Conservation (phyloP, 2,113 vertebrate genomes). For the Lophotis ruficrista region DNA sequence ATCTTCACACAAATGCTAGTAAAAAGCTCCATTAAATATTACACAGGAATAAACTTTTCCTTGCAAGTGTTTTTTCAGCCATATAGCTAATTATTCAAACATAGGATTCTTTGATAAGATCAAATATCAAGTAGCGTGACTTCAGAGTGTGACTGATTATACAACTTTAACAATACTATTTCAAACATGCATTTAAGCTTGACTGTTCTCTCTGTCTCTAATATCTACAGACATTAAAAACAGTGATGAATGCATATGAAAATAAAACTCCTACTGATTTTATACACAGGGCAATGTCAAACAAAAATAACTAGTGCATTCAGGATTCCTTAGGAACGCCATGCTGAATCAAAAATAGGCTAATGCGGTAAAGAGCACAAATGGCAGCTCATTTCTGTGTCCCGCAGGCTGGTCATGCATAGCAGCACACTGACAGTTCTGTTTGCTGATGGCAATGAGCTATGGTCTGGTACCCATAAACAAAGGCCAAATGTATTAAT, state of each 20-base stretch:
- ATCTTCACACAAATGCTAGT: background rate
- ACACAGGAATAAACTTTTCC: background rate
- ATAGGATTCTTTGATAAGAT: background rate
- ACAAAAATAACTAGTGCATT: background rate
- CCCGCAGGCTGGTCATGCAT: background rate
- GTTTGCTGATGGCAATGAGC: background rate
- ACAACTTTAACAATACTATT: background rate
- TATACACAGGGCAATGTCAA: background rate
- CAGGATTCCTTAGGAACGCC: background rate
- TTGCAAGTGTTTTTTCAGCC: background rate
- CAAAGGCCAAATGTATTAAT: background rate
- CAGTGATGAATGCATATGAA: background rate
- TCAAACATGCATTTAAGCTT: background rate
- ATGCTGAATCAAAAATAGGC: background rate
- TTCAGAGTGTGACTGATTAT: background rate
- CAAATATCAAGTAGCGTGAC: background rate
- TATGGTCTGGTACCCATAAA: background rate
- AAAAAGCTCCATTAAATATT: background rate
- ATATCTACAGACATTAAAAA: background rate
- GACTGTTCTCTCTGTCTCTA: background rate
- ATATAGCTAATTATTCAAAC: background rate
- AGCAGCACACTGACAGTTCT: background rate
- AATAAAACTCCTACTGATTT: background rate
- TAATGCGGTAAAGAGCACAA: background rate
- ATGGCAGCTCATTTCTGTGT: background rate